Evolutionary conservation across 2,797 vertebrate genomes (phyloP), one percentile per base, ranked within the genome.

Genomic region (Enteromius fasciolatus): DNA sequence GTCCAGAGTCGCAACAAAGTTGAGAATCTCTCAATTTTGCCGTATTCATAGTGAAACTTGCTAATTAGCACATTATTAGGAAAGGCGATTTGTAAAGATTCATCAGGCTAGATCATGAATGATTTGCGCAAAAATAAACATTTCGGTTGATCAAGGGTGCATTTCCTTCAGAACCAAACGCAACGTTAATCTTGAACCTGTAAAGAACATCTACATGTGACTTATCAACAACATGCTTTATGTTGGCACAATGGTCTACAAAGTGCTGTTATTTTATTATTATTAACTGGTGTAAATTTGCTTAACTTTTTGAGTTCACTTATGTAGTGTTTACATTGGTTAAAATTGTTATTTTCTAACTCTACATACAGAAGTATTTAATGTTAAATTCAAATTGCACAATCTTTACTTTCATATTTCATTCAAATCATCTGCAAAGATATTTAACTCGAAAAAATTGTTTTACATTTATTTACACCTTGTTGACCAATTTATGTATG

Each of bases 241-340:
- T 69, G 67, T 69, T 69, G 44, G 67, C 33, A 69, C 4, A 9
- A 69, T 44, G 36, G 67, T 44, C 36, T 41, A 11, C 18, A 44
- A 69, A 69, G 36, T 44, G 67, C 67, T 69, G 67, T 23, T 69
- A 18, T 41, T 41, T 41, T 41, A 41, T 8, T 39, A 39, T 41
- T 48, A 0, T 48, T 48, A 5, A 69, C 31, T 69, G 36, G 36
- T 69, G 67, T 44, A 17, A 44, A 69, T 41, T n/a, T 23, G 31
- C 67, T 69, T 69, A 17, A 44, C 66, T 44, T 69, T 69, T 69
- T 69, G 67, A 44, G 67, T 41, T 41, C 14, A 48, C 64, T 33
- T 14, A 67, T 67, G 64, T 39, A 68, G 36, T 68, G 66, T 68
- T 64, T 28, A 64, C 63, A 31, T 66, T 31, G 63, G 25, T 66